phyloP scores from a whole-genome alignment of 2,888 invertebrate species.

The Axea sp. region DNA sequence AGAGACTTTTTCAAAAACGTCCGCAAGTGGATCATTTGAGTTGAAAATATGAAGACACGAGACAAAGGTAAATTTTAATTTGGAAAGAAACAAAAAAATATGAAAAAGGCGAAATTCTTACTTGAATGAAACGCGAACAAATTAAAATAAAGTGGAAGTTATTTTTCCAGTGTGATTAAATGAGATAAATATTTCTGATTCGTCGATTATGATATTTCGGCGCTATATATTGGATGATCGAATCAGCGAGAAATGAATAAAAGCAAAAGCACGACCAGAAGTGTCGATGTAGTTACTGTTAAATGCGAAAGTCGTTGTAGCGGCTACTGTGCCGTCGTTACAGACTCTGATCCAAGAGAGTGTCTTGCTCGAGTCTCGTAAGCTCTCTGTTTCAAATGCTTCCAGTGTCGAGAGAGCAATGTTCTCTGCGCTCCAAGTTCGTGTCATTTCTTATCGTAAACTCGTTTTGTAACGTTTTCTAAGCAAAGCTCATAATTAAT shows the following conservation, averaged over 20 bases:
- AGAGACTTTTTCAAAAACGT: too few species aligned
- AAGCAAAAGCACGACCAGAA: constrained; percentile 10
- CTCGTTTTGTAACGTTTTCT: constrained; percentile 41
- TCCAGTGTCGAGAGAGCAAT: constrained; percentile 47
- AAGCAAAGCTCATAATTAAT: constrained; percentile 7
- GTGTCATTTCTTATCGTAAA: constrained; percentile 46
- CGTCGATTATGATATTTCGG: too few species aligned
- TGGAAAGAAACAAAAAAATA: too few species aligned
- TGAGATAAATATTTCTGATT: too few species aligned
- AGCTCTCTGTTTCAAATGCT: constrained; percentile 38
- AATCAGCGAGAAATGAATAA: background rate
- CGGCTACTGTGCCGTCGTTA: constrained; percentile 38
- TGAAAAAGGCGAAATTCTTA: too few species aligned
- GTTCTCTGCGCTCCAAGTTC: constrained; percentile 39
- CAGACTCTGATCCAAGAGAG: constrained; percentile 32
- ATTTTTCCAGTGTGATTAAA: too few species aligned
- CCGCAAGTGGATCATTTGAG: too few species aligned
- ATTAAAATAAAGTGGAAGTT: too few species aligned
- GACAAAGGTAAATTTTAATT: too few species aligned
- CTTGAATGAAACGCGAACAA: too few species aligned
- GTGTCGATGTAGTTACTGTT: constrained; percentile 39
- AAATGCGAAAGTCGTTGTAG: constrained; percentile 43
- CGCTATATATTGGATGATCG: background rate
- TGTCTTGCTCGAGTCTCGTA: constrained; percentile 44
- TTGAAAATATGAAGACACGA: too few species aligned